A percentile compares a stretch with the other conserved stretches of the same genome.
phyloP scores from a whole-genome alignment of 2,888 invertebrate genomes.

The Agapostemon virescens region DNA sequence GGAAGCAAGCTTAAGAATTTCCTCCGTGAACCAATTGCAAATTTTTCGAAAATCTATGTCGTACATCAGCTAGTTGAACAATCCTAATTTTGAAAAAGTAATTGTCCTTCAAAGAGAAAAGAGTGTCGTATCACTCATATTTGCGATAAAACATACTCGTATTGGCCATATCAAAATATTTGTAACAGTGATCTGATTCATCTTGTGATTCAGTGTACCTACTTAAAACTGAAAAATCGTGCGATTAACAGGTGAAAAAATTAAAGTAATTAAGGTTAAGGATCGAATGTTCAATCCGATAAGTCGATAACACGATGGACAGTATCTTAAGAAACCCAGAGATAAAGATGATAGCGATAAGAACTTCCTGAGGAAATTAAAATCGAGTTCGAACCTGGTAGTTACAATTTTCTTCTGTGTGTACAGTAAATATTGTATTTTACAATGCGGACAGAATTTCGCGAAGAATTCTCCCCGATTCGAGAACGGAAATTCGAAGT shows the following conservation, averaged over 20 bases:
- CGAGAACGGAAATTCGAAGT: neutral
- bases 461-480: neutral
- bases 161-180: neutral
- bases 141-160: neutral
- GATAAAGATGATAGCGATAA: neutral
- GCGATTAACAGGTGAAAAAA: neutral
- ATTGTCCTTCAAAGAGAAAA: too few relatives aligned
- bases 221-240: neutral
- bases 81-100: too few relatives aligned
- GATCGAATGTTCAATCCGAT: neutral
- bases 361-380: neutral
- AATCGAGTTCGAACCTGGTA: neutral
- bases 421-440: neutral
- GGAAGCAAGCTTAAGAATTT: neutral
- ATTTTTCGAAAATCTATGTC: too few relatives aligned
- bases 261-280: neutral
- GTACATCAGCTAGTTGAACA: too few relatives aligned
- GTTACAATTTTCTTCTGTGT: neutral
- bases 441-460: neutral
- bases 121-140: neutral
- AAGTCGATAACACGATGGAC: neutral
- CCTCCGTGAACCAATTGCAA: too few relatives aligned
- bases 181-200: neutral
- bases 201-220: neutral
- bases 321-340: neutral